Percentiles rank a stretch among this genome's conserved stretches.
phyloP scores from a whole-genome alignment of 2,113 vertebrate species.

The Hyaena hyaena region DNA sequence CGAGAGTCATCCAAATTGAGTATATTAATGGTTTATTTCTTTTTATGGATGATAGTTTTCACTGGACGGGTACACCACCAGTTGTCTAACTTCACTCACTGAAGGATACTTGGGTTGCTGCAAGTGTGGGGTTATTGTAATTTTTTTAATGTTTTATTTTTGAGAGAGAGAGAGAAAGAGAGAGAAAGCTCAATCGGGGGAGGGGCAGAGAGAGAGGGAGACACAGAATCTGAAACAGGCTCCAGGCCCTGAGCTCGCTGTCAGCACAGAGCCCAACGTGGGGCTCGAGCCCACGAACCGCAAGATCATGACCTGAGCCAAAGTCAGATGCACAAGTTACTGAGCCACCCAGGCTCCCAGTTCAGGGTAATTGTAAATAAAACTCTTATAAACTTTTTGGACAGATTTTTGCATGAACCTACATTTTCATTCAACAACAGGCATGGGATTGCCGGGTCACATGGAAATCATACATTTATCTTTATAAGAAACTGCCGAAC shows the following conservation, averaged over 20 bases:
- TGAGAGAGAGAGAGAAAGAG: too few relatives aligned
- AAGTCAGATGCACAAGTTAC: too few relatives aligned
- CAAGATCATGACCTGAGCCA: too few relatives aligned
- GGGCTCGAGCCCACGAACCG: too few relatives aligned
- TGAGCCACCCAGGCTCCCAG: background rate
- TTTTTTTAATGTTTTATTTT: too few relatives aligned
- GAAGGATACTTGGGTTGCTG: background rate
- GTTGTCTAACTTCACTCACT: conserved; percentile 22
- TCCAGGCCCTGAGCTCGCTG: too few relatives aligned
- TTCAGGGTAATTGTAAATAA: background rate
- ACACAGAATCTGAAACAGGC: too few relatives aligned
- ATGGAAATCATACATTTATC: background rate
- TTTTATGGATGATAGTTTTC: conserved; percentile 37
- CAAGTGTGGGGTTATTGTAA: background rate
- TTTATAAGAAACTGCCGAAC: background rate
- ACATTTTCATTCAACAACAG: conserved; percentile 30
- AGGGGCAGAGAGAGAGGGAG: too few relatives aligned
- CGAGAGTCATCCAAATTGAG: background rate
- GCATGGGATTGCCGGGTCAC: background rate
- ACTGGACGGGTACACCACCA: background rate
- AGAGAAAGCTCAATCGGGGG: too few relatives aligned
- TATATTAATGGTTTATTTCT: background rate
- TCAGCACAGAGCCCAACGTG: too few relatives aligned
- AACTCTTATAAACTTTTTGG: background rate
- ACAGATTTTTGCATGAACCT: background rate